Evolutionary conservation across 2,888 invertebrate species (phyloP).

Genomic region (Eumacrocentrus americanus): DNA sequence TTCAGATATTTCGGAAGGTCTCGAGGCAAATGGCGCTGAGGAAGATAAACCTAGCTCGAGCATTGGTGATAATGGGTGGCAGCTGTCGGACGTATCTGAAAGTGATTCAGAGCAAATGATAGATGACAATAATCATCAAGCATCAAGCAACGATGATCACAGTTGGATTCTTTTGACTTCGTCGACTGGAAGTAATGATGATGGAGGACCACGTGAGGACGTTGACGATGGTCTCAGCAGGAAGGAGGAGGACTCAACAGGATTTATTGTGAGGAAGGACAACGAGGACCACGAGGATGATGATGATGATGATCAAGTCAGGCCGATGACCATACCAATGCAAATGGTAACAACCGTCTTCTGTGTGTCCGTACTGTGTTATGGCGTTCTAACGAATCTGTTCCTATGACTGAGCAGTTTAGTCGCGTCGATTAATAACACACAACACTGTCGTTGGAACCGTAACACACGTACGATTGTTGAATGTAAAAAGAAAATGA

Average conservation of each 20-base stretch:
- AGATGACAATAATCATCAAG: no score
- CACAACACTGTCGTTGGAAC: neutral
- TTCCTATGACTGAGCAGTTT: constrained; percentile 49
- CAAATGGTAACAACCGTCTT: constrained; percentile 61
- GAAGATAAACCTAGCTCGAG: constrained; percentile 26
- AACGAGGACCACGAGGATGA: constrained; percentile 36
- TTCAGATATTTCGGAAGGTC: no score
- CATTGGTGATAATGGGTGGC: constrained; percentile 50
- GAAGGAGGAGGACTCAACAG: constrained; percentile 38
- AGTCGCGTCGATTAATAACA: constrained; percentile 1
- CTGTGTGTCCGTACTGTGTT: constrained; percentile 61
- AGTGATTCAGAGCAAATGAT: constrained; percentile 48
- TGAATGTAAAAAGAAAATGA: constrained; percentile 25
- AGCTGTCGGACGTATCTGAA: constrained; percentile 47
- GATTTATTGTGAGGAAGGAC: constrained; percentile 24
- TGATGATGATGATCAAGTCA: constrained; percentile 48
- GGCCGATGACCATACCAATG: constrained; percentile 56
- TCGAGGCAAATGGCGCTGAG: neutral
- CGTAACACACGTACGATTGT: constrained; percentile 4
- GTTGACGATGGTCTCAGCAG: constrained; percentile 35
- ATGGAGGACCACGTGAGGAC: no score
- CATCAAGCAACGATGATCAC: constrained; percentile 7
- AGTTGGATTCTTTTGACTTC: constrained; percentile 18
- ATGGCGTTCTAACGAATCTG: constrained; percentile 60
- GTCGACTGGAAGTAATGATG: constrained; percentile 26